A percentile compares a stretch with the other conserved stretches of the same genome.
Conservation (phyloP, 2,113 vertebrate species). For the Polypterus senegalus region DNA sequence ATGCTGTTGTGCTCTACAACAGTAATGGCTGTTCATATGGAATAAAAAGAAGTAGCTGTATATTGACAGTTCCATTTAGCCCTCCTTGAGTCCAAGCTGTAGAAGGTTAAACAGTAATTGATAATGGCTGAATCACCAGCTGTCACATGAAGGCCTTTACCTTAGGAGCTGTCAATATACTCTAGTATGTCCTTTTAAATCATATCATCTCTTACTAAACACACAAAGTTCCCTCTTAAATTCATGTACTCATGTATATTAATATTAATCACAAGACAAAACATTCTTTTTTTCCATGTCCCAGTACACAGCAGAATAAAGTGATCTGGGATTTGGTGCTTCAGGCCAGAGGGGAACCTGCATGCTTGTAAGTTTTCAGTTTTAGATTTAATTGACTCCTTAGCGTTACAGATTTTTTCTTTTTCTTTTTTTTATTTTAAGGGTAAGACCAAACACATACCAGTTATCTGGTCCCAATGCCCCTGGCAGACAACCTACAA, state of each 20-base stretch:
- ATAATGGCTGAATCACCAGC: slow-evolving; percentile 22
- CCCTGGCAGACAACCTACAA: neutral
- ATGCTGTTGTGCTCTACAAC: too few species aligned
- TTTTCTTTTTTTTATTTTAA: slow-evolving; percentile 13
- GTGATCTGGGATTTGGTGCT: slow-evolving; percentile 9
- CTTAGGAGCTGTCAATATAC: slow-evolving; percentile 30
- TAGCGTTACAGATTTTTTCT: slow-evolving; percentile 12
- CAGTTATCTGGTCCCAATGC: slow-evolving; percentile 1
- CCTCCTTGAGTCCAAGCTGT: too few species aligned
- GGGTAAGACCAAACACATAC: slow-evolving; percentile 6
- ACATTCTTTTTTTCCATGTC: slow-evolving; percentile 10
- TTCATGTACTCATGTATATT: slow-evolving; percentile 22
- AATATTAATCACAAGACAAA: slow-evolving; percentile 27
- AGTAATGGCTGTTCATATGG: too few species aligned
- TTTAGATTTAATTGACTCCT: slow-evolving; percentile 23
- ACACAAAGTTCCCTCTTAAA: slow-evolving; percentile 21
- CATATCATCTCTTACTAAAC: slow-evolving; percentile 31
- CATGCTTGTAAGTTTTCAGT: slow-evolving; percentile 17
- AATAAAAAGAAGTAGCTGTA: too few species aligned
- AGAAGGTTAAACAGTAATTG: slow-evolving; percentile 30
- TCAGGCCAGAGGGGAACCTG: slow-evolving; percentile 11
- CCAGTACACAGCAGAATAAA: slow-evolving; percentile 11
- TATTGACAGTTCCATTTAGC: too few species aligned
- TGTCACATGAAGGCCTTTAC: slow-evolving; percentile 19
- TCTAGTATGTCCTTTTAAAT: slow-evolving; percentile 16